Percentiles rank a stretch among this genome's conserved stretches.
phyloP scores from a whole-genome alignment of 2,888 invertebrate genomes.

The Amblyteles armatorius region DNA sequence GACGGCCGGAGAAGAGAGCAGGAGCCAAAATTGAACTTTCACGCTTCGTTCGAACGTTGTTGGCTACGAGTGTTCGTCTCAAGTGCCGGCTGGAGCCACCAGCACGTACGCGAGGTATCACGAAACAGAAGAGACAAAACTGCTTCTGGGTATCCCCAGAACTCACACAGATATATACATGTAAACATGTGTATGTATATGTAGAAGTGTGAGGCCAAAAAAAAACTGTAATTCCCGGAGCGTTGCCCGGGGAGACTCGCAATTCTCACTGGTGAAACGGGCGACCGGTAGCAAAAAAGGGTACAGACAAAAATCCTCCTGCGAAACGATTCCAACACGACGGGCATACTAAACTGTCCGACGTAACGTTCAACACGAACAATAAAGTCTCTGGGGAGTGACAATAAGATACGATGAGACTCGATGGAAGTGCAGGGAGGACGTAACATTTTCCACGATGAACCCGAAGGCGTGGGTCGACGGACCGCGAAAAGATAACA shows the following conservation, averaged over 20 bases:
- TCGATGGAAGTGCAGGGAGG: slow-evolving; percentile 13
- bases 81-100: slow-evolving; percentile 16
- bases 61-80: neutral
- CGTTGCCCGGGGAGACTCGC: slow-evolving; percentile 55
- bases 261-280: slow-evolving; percentile 41
- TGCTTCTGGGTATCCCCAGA: slow-evolving; percentile 6
- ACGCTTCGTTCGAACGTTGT: neutral
- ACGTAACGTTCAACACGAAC: slow-evolving; percentile 40
- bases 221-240: slow-evolving; percentile 50
- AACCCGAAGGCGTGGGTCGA: slow-evolving; percentile 16
- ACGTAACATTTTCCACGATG: slow-evolving; percentile 11
- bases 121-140: slow-evolving; percentile 12
- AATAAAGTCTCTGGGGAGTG: slow-evolving; percentile 47
- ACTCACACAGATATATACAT: neutral
- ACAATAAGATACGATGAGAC: slow-evolving; percentile 46
- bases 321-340: slow-evolving; percentile 20
- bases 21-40: slow-evolving; percentile 5
- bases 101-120: slow-evolving; percentile 12
- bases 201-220: slow-evolving; percentile 42
- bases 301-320: slow-evolving; percentile 36
- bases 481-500: neutral
- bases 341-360: slow-evolving; percentile 40
- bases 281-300: neutral
- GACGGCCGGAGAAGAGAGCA: neutral
- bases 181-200: neutral